Evolutionary conservation across 2,888 invertebrate genomes (phyloP).

Genomic region (Abrostola tripartita): DNA sequence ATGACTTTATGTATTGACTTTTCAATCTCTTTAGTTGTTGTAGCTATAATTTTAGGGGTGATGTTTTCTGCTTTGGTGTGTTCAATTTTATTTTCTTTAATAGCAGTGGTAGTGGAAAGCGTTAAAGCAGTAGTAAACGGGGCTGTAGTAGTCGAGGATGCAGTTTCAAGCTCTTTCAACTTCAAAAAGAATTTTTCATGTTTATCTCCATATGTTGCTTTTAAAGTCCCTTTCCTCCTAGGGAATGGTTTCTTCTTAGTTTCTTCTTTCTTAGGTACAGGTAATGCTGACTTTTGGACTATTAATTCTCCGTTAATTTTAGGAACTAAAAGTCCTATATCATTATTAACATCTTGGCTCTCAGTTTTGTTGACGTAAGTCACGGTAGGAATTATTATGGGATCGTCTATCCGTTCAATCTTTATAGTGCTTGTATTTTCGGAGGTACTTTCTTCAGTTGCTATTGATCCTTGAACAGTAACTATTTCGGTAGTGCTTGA

Average conservation of each 20-base stretch:
- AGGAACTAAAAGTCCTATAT: conserved; percentile 68
- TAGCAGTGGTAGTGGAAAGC: conserved; percentile 1
- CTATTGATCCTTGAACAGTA: conserved; percentile 32
- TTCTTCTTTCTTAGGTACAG: conserved; percentile 73
- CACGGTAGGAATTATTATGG: conserved; percentile 76
- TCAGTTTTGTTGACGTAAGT: conserved; percentile 64
- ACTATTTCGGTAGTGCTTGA: conserved; percentile 13
- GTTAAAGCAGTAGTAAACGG: neutral
- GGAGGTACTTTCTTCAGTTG: conserved; percentile 25
- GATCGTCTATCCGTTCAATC: conserved; percentile 59
- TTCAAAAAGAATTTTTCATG: conserved; percentile 77
- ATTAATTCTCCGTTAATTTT: conserved; percentile 74
- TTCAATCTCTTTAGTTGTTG: neutral
- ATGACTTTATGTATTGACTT: conserved; percentile 25
- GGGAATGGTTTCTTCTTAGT: conserved; percentile 77
- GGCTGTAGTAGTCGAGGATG: conserved; percentile 4
- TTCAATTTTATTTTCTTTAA: conserved; percentile 15
- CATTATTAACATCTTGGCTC: conserved; percentile 69
- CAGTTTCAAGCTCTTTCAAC: conserved; percentile 44
- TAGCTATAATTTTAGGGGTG: neutral
- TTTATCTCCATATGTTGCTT: conserved; percentile 86
- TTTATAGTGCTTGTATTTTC: conserved; percentile 24
- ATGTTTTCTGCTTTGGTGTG: conserved; percentile 18
- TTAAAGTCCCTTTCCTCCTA: conserved; percentile 83
- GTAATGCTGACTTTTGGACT: conserved; percentile 69